phyloP scores from a whole-genome alignment of 2,113 vertebrate genomes.

The Neopipo cinnamomea region DNA sequence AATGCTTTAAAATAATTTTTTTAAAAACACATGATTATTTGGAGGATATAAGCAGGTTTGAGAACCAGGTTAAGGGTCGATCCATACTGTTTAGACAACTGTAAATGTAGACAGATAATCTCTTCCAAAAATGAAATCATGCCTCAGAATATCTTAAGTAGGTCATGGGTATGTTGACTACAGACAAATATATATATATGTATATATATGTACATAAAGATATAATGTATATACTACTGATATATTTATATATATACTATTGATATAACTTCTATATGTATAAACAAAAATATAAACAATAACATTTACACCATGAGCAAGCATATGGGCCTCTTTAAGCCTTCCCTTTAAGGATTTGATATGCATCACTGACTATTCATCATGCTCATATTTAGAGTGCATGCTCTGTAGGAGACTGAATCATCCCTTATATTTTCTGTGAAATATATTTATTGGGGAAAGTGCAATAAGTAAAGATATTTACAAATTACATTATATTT shows the following conservation, averaged over 20 bases:
- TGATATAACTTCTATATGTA: neutral
- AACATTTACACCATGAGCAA: neutral
- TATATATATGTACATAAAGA: neutral
- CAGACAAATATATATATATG: neutral
- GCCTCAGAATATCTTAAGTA: neutral
- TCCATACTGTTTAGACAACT: neutral
- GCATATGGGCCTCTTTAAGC: neutral
- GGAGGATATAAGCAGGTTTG: neutral
- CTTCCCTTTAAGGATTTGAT: neutral
- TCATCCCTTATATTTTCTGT: neutral
- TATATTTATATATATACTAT: neutral
- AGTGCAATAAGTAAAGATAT: neutral
- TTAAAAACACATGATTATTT: neutral
- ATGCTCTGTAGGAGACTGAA: neutral
- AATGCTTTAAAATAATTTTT: neutral
- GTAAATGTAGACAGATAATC: neutral
- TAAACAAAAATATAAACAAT: neutral
- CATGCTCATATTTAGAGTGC: neutral
- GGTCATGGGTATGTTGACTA: neutral
- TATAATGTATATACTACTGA: neutral
- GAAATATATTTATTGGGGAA: neutral
- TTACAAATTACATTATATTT: neutral
- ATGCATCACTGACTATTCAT: neutral
- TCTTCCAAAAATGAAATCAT: neutral
- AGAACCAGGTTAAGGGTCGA: neutral